Percentiles rank a stretch among this genome's conserved stretches.
These are phyloP conservation scores for Idaea biselata DNA, from an alignment of 2,888 invertebrate genomes.

Conservation along the genomic window DNA sequence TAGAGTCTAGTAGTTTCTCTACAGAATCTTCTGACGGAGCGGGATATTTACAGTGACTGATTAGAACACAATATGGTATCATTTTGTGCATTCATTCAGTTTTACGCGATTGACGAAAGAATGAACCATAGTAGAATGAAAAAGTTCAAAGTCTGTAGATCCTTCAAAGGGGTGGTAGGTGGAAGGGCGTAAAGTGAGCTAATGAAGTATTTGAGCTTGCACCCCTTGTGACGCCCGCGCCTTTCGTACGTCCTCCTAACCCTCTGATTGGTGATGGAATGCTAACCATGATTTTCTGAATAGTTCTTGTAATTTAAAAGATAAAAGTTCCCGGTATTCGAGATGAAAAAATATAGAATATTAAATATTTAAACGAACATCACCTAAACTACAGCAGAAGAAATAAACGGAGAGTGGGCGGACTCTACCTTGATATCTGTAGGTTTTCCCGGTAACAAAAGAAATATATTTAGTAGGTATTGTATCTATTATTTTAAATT, in stretches of 20 bases:
- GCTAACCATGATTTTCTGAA: slow-evolving; percentile 44
- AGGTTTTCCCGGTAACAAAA: no score
- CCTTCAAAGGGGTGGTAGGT: slow-evolving; percentile 19
- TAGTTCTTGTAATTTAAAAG: slow-evolving; percentile 28
- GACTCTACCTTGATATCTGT: no score
- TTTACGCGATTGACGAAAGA: no score
- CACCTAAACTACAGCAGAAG: no score
- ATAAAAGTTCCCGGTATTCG: not conserved
- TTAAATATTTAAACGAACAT: not conserved
- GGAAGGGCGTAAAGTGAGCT: slow-evolving; percentile 46
- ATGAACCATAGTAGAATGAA: not conserved
- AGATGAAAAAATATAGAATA: not conserved
- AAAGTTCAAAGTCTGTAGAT: slow-evolving; percentile 14
- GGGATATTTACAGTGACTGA: not conserved
- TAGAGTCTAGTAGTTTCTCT: no score
- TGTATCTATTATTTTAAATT: no score
- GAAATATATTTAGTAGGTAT: no score
- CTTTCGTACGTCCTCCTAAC: slow-evolving; percentile 3
- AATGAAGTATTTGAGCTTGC: slow-evolving; percentile 50
- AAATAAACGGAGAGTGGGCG: no score
- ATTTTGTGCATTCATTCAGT: no score
- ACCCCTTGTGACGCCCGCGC: slow-evolving; percentile 12
- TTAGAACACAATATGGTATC: not conserved
- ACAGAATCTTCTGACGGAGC: no score
- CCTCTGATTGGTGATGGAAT: slow-evolving; percentile 54